phyloP scores from a whole-genome alignment of 1,140 invertebrate genomes.

The Meloidogyne hapla region DNA sequence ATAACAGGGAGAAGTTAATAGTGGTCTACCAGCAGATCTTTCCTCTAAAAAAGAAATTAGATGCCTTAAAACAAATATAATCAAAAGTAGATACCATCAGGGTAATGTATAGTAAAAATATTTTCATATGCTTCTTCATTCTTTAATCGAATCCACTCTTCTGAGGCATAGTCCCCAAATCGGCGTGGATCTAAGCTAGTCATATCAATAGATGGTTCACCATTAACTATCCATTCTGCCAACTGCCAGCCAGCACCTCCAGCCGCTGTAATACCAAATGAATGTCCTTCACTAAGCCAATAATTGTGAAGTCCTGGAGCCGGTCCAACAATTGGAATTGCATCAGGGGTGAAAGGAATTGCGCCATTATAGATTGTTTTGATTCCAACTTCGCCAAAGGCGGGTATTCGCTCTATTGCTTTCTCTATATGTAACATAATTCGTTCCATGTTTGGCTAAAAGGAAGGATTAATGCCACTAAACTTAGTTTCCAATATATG shows the following conservation, averaged over 20 bases:
- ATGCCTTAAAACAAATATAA: no score
- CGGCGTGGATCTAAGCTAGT: background rate
- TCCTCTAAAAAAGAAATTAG: slow-evolving; percentile 6
- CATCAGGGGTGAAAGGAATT: background rate
- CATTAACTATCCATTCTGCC: background rate
- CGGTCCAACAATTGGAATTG: background rate
- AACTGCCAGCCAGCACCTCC: background rate
- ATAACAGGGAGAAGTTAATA: background rate
- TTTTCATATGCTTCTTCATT: background rate
- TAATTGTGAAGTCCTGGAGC: background rate
- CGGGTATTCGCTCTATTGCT: background rate
- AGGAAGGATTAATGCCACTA: background rate
- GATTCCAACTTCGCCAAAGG: background rate
- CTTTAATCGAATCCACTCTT: background rate
- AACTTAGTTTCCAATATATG: no score
- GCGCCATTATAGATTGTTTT: background rate
- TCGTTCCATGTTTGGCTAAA: background rate
- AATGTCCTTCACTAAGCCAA: background rate
- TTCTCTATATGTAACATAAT: background rate
- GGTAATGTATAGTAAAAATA: background rate
- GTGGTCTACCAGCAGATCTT: background rate
- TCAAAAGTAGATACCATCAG: background rate
- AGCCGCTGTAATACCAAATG: background rate
- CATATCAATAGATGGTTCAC: background rate
- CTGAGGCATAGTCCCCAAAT: background rate